Evolutionary conservation across 1,140 invertebrate species (phyloP), one percentile per base, ranked within the genome.

Genomic region (Cyrtorhinus lividipennis): DNA sequence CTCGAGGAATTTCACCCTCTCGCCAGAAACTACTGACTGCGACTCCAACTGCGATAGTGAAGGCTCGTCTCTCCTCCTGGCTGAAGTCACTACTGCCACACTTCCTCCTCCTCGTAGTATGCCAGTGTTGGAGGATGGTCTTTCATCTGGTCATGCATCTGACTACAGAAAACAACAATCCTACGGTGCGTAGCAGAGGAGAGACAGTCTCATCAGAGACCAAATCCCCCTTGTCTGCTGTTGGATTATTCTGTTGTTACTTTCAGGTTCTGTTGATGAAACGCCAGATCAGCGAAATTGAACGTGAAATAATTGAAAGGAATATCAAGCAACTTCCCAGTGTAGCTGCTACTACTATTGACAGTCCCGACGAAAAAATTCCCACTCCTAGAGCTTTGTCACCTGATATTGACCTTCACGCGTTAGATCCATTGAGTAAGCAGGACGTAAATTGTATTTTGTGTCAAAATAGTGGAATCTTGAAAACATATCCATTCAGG

Each of bases 1-100:
- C 24, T 66, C 63, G 13, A 76, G 84, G 24, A 87, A 87, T 74
- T 94, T 95, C 71, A 92, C 90, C 0, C 77, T 95, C 3, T 95
- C 91, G 24, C 91, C 92, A 1, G 92, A 95, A 76, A 92, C 90
- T 56, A 96, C 92, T n/a, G 92, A 95, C 69, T 94, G 90, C 73
- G 92, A 93, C 72, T 92, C 88, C 67, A 89, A 90, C 70, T 85
- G 83, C 69, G 83, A 83, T 38, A 67, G 63, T 59, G 65, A 66
- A 62, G 67, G 64, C 46, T 66, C 63, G 45, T 67, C 65, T n/a
- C 62, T 62, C 24, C 38, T 64, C 66, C 68, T 66, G 66, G 70
- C 71, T 72, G 57, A 64, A 56, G 64, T 65, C 5, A 62, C 64
- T 20, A 65, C 56, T 38, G 61, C 64, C 15, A 62, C 61, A 24